A percentile compares a stretch with the other conserved stretches of the same genome.
phyloP scores from a whole-genome alignment of 2,113 vertebrate species.

The Psophia crepitans region DNA sequence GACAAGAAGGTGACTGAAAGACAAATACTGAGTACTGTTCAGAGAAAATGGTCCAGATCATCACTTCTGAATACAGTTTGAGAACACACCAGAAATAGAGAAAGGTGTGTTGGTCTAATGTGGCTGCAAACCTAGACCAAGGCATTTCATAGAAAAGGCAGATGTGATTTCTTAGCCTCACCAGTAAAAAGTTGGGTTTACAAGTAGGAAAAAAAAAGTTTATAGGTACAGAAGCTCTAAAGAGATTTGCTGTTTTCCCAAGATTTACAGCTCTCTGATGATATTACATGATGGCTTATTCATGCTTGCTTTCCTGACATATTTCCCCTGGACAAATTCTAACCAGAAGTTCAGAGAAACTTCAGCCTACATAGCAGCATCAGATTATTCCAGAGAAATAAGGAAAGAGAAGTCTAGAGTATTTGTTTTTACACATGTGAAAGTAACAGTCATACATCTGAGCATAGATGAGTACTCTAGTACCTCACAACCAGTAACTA shows the following conservation, averaged over 20 bases:
- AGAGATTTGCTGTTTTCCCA: neutral
- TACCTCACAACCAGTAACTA: neutral
- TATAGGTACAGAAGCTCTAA: neutral
- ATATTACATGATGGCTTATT: neutral
- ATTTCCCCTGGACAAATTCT: neutral
- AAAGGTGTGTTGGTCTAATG: neutral
- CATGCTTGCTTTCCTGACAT: neutral
- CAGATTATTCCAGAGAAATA: neutral
- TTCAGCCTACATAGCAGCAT: neutral
- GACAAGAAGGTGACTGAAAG: neutral
- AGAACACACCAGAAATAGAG: neutral
- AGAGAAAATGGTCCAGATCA: neutral
- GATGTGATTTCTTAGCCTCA: neutral
- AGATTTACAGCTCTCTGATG: neutral
- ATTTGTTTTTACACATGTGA: neutral
- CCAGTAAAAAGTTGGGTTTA: neutral
- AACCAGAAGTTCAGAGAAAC: neutral
- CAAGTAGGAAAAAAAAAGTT: neutral
- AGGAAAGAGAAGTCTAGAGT: neutral
- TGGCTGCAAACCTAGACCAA: neutral
- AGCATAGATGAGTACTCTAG: neutral
- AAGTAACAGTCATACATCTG: neutral
- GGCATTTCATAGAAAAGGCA: neutral
- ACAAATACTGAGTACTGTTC: neutral
- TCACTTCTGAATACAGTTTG: neutral